phyloP scores from a whole-genome alignment of 1,140 invertebrate genomes.

The Drosophila auraria region DNA sequence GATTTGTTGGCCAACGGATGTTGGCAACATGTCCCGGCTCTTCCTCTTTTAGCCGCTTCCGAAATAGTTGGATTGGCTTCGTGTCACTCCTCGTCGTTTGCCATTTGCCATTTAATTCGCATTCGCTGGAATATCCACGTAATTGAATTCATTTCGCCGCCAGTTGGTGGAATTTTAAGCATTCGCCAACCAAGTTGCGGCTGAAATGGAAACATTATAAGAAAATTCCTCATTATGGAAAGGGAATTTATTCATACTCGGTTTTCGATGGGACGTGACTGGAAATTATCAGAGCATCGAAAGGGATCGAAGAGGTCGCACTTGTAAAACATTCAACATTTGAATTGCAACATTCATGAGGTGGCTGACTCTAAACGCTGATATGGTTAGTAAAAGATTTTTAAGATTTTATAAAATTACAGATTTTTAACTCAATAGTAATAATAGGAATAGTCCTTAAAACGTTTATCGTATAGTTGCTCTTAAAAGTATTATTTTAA shows the following conservation, averaged over 20 bases:
- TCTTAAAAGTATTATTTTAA: not conserved
- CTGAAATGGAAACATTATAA: conserved; percentile 33
- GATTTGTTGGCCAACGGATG: conserved; percentile 75
- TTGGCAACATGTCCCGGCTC: conserved; percentile 61
- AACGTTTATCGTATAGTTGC: not conserved
- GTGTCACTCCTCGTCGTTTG: conserved; percentile 25
- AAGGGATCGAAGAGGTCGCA: conserved; percentile 10
- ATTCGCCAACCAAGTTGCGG: conserved; percentile 6
- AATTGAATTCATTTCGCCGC: conserved; percentile 51
- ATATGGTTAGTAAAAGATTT: not conserved
- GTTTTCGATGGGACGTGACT: conserved; percentile 39
- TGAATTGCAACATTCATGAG: conserved; percentile 12
- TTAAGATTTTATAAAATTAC: not conserved
- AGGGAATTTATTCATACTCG: conserved; percentile 42
- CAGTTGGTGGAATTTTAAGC: conserved; percentile 29
- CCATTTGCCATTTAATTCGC: conserved; percentile 48
- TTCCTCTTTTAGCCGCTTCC: conserved; percentile 8
- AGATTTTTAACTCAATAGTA: not conserved
- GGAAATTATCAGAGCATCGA: conserved; percentile 15
- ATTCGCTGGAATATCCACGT: conserved; percentile 29
- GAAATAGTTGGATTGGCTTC: conserved; percentile 39
- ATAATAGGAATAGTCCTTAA: not conserved
- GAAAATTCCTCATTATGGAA: conserved; percentile 23
- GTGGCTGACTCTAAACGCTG: not conserved
- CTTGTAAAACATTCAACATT: conserved; percentile 27